Conservation (phyloP, 2,888 invertebrate genomes). For the Atherix ibis region DNA sequence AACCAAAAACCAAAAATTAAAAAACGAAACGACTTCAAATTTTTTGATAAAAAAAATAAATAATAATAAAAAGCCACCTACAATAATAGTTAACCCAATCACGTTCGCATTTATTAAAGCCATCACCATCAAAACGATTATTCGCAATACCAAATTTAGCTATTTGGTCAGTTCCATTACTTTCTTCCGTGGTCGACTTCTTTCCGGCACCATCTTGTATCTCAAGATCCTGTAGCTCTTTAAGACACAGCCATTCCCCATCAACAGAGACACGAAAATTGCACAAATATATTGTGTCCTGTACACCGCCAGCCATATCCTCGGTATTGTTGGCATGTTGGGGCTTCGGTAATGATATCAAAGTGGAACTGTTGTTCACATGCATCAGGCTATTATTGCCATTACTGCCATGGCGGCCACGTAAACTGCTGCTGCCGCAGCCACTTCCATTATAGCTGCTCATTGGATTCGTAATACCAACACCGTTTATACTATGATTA, state of each 20-base stretch:
- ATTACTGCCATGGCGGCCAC: too few relatives aligned
- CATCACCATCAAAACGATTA: conserved; percentile 14
- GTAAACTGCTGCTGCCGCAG: too few relatives aligned
- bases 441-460: too few relatives aligned
- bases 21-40: too few relatives aligned
- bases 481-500: too few relatives aligned
- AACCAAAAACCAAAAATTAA: background rate
- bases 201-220: conserved; percentile 41
- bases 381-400: conserved; percentile 2
- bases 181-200: conserved; percentile 14
- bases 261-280: conserved; percentile 95
- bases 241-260: conserved; percentile 91
- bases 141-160: conserved; percentile 14
- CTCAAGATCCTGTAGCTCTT: conserved; percentile 85
- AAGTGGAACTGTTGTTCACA: conserved; percentile 18
- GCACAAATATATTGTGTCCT: conserved; percentile 92
- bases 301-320: conserved; percentile 47
- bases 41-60: conserved; percentile 3
- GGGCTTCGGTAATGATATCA: conserved; percentile 29
- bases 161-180: conserved; percentile 15
- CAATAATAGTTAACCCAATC: conserved; percentile 29
- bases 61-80: conserved; percentile 30
- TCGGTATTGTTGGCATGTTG: conserved; percentile 32
- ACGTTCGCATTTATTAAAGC: conserved; percentile 28
- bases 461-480: too few relatives aligned